phyloP scores from a whole-genome alignment of 2,888 invertebrate species.

The Carterocephalus palaemon region DNA sequence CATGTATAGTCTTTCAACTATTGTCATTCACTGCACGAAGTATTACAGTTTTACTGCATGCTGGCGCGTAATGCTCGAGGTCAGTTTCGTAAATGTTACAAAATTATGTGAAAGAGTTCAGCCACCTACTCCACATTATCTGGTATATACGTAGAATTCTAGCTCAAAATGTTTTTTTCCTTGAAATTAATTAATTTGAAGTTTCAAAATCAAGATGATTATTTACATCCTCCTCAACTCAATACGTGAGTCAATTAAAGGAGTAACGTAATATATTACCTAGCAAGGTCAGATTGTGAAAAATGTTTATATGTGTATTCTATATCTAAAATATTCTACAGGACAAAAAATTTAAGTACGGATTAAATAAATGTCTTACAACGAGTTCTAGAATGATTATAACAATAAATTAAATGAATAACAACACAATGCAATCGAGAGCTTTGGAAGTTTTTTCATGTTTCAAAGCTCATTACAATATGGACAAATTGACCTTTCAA shows the following conservation, averaged over 20 bases:
- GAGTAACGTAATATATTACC: neutral
- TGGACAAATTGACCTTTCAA: too few relatives aligned
- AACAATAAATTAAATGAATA: too few relatives aligned
- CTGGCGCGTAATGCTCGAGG: constrained; percentile 15
- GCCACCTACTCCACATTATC: neutral
- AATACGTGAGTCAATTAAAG: constrained; percentile 1
- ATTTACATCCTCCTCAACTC: constrained; percentile 9
- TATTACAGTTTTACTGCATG: constrained; percentile 13
- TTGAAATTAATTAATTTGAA: constrained; percentile 8
- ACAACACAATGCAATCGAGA: too few relatives aligned
- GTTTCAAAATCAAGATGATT: constrained; percentile 14
- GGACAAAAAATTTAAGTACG: too few relatives aligned
- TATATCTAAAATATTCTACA: too few relatives aligned
- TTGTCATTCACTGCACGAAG: constrained; percentile 10
- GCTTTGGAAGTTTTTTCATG: too few relatives aligned
- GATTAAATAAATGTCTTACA: too few relatives aligned
- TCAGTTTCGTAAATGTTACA: constrained; percentile 18
- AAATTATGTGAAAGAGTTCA: neutral
- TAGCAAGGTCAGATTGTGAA: neutral
- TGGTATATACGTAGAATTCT: constrained; percentile 9
- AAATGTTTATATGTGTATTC: too few relatives aligned
- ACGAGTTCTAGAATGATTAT: too few relatives aligned
- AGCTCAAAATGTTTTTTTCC: constrained; percentile 4
- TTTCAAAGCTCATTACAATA: too few relatives aligned
- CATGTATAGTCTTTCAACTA: neutral